Conservation (phyloP, 1,140 invertebrate species). For the Berghia stephanieae region DNA sequence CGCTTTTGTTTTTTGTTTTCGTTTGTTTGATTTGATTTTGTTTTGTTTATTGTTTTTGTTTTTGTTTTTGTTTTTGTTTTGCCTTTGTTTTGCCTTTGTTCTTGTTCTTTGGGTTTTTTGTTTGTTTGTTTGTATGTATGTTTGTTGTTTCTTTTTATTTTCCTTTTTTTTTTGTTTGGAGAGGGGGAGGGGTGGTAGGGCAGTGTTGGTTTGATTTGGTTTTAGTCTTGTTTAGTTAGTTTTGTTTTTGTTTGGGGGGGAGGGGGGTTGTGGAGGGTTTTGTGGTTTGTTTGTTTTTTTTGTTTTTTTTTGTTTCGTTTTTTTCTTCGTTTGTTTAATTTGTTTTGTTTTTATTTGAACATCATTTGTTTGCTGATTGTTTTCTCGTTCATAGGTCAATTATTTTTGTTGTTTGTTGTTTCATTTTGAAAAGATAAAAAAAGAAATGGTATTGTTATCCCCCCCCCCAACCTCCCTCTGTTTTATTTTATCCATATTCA, state of each 20-base stretch:
- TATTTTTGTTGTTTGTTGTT: background rate
- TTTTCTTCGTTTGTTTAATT: background rate
- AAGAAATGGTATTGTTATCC: too few species aligned
- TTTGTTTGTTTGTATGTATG: background rate
- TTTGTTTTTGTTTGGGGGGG: conserved; percentile 1
- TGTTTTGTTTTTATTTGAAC: background rate
- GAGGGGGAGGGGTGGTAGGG: background rate
- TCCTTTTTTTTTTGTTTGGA: too few species aligned
- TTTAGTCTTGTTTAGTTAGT: background rate
- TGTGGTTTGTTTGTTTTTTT: background rate
- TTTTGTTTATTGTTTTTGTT: background rate
- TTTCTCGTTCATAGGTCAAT: background rate
- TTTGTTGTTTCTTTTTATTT: too few species aligned
- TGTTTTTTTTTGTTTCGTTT: background rate
- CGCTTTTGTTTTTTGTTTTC: background rate
- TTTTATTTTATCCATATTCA: too few species aligned
- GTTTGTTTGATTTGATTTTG: background rate
- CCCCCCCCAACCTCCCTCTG: too few species aligned
- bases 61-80: background rate
- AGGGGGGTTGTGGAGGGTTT: background rate
- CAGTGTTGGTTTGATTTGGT: background rate
- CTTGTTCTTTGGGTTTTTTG: background rate
- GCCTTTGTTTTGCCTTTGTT: background rate
- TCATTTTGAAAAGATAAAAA: too few species aligned
- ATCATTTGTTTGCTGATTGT: background rate